Base-by-base conservation (phyloP, 37 sponge, comb jelly and placozoan species). In the Ephydatia muelleri region DNA sequence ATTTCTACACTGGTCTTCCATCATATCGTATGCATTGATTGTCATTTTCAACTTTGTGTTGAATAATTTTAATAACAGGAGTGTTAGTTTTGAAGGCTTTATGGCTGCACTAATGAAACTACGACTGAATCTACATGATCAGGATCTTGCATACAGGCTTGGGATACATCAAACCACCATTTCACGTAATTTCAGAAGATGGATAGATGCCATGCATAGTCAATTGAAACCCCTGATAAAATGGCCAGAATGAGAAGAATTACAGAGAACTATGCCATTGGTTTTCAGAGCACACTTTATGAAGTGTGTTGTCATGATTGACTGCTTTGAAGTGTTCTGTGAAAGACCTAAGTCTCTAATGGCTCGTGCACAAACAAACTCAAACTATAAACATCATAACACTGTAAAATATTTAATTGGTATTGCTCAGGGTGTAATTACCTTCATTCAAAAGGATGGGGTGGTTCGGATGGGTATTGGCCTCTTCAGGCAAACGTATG, bases 381-480 rank as follows among this genome's bases (percentile, higher is more conserved):
- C 91, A 37, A 72, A 84, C 21, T 90, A 90, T 49, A 93, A 87
- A 65, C 87, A 89, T 33, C 90, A 84, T 30, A 90, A 93, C 38
- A 93, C 94, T 49, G 82, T 79, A 5, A 94, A 94, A 66, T 40
- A 75, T 9, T 49, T 91, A 27, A 81, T 91, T 23, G 89, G 89
- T 0, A 86, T 90, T 5, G 76, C 88, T 36, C 91, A 93, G 31
- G 93, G 93, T 0, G 72, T 49, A 23, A 83, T 93, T 33, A 31
- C 85, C 19, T 93, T 75, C 64, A 76, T 93, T 26, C 91, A 78
- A 68, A 84, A 79, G 92, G 85, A 16, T 89, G 89, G 89, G 92
- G 92, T 49, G 92, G 92, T n/a, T n/a, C n/a, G n/a, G n/a, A n/a
- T n/a, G 70, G 22, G 88, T n/a, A 92, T 92, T 77, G 88, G 87